These are phyloP conservation scores for Portevinia maculata DNA, from an alignment of 2,888 invertebrate species.

Conservation along the genomic window DNA sequence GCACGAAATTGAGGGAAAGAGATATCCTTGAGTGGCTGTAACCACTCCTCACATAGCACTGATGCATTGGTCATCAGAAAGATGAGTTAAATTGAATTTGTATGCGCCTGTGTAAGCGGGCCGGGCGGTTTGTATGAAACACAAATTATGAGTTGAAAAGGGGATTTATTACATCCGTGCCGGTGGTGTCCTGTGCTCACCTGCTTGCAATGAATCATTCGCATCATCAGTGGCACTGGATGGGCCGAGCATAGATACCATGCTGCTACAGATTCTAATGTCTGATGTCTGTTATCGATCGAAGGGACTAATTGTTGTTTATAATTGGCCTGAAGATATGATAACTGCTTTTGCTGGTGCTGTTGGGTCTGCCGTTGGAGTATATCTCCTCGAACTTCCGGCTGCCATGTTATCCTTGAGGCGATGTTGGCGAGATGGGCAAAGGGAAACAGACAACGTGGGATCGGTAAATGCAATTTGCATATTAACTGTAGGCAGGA, in stretches of 20 bases:
- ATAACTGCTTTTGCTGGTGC: conserved; percentile 44
- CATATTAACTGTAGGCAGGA: conserved; percentile 68
- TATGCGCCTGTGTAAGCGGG: conserved; percentile 11
- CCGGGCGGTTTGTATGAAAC: conserved; percentile 25
- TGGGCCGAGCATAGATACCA: neutral
- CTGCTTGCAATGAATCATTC: conserved; percentile 64
- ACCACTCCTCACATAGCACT: conserved; percentile 5
- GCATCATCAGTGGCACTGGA: conserved; percentile 44
- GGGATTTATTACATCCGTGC: conserved; percentile 65
- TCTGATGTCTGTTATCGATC: conserved; percentile 71
- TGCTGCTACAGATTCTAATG: conserved; percentile 35
- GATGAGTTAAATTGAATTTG: conserved; percentile 67
- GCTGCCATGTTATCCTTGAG: conserved; percentile 57
- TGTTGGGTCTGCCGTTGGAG: conserved; percentile 2
- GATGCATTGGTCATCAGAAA: conserved; percentile 53
- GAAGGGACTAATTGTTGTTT: conserved; percentile 72
- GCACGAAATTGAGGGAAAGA: conserved; percentile 26
- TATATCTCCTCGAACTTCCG: conserved; percentile 50
- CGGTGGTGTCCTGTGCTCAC: conserved; percentile 49
- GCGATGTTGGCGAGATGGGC: neutral
- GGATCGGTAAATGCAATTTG: conserved; percentile 69
- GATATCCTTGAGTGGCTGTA: conserved; percentile 28
- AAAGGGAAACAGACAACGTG: conserved; percentile 5
- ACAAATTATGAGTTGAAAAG: conserved; percentile 70
- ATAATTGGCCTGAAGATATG: conserved; percentile 72